Evolutionary conservation across 2,797 vertebrate species (phyloP).

Genomic region (Telmatherina bonti): DNA sequence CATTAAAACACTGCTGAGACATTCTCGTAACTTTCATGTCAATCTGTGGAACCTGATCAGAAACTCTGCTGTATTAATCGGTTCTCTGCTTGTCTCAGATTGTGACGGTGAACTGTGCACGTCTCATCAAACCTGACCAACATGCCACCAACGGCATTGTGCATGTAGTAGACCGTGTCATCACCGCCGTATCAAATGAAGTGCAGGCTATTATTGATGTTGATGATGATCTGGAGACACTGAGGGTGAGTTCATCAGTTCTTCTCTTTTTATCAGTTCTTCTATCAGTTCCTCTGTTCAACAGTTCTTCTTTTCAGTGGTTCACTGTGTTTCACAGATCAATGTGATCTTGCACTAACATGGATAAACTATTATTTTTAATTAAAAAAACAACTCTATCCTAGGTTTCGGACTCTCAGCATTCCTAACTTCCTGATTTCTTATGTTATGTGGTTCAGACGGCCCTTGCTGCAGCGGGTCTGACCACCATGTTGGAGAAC

Average conservation of each 20-base stretch:
- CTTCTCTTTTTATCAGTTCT: too few species aligned
- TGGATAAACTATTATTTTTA: too few species aligned
- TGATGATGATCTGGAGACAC: constrained; percentile 92
- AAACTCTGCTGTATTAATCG: not conserved
- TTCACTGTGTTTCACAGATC: too few species aligned
- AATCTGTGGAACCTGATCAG: too few species aligned
- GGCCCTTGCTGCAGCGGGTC: constrained; percentile 91
- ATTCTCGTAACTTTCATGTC: too few species aligned
- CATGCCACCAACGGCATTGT: constrained; percentile 97
- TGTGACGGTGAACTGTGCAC: constrained; percentile 96
- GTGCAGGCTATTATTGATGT: constrained; percentile 89
- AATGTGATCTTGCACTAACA: too few species aligned
- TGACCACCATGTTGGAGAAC: constrained; percentile 87
- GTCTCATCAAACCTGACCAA: constrained; percentile 95
- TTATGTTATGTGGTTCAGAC: constrained; percentile 86
- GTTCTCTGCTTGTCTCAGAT: constrained; percentile 79
- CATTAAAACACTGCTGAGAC: too few species aligned
- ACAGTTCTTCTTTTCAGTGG: too few species aligned
- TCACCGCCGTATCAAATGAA: constrained; percentile 91
- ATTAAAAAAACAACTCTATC: too few species aligned
- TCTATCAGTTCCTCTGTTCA: too few species aligned
- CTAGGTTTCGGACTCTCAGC: not conserved
- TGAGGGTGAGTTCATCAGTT: constrained; percentile 83
- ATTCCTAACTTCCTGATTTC: constrained; percentile 14
- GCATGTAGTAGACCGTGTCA: constrained; percentile 96